Conservation (phyloP, 2,113 vertebrate species). For the Pangasianodon gigas region DNA sequence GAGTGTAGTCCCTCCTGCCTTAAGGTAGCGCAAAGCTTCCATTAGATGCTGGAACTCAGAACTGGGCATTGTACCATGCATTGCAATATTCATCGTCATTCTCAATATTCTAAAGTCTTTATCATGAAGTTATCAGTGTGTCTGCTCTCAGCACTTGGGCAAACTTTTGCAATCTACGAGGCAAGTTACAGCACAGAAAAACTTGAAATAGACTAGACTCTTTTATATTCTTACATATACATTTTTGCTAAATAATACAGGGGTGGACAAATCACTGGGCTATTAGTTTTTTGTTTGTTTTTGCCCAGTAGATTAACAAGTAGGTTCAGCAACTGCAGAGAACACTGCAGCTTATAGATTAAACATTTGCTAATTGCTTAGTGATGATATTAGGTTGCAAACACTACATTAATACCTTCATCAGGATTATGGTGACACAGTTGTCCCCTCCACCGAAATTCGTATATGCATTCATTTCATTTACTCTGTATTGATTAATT, state of each 20-base stretch:
- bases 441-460: not conserved
- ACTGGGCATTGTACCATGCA: no score
- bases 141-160: no score
- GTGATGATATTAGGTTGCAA: not conserved
- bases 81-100: no score
- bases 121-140: no score
- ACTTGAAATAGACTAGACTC: not conserved
- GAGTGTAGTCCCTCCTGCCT: not conserved
- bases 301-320: not conserved
- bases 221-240: not conserved
- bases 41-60: no score
- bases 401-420: not conserved
- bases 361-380: not conserved
- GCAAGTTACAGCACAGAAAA: not conserved
- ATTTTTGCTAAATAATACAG: not conserved
- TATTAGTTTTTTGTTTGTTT: no score
- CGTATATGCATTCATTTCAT: not conserved
- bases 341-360: not conserved
- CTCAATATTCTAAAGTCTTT: no score
- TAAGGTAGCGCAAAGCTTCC: not conserved
- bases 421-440: not conserved
- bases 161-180: not conserved
- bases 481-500: not conserved
- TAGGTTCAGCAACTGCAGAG: no score
- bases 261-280: not conserved